Evolutionary conservation across 1,140 invertebrate genomes (phyloP).

Genomic region (Centruroides vittatus): DNA sequence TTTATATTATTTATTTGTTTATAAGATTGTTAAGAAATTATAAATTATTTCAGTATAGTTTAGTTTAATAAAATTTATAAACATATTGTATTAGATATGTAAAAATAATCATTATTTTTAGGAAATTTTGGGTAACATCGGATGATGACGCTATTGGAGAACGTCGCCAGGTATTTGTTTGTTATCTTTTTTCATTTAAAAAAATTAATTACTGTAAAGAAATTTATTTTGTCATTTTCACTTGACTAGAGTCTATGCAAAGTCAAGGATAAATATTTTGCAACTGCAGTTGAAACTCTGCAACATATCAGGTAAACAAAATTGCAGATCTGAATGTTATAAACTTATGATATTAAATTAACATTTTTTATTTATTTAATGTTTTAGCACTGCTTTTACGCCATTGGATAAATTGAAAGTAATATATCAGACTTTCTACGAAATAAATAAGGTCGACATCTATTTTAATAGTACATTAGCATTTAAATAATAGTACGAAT

Average conservation of each 20-base stretch:
- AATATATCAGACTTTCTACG: conserved; percentile 56
- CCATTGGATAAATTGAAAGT: conserved; percentile 62
- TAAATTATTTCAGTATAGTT: too few relatives aligned
- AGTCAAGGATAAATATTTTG: conserved; percentile 31
- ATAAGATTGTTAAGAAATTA: too few relatives aligned
- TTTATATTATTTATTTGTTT: too few relatives aligned
- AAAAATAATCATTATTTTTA: conserved; percentile 10
- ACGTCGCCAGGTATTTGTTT: not conserved
- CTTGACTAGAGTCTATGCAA: conserved; percentile 22
- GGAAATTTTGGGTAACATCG: conserved; percentile 21
- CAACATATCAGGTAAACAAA: conserved; percentile 42
- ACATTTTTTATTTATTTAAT: not conserved
- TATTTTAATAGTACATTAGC: too few relatives aligned
- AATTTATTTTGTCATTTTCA: conserved; percentile 2
- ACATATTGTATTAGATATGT: too few relatives aligned
- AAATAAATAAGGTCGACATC: conserved; percentile 48
- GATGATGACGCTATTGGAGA: too few relatives aligned
- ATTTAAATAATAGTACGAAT: not conserved
- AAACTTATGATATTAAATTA: not conserved
- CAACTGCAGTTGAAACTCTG: conserved; percentile 48
- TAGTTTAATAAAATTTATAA: too few relatives aligned
- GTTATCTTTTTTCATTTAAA: not conserved
- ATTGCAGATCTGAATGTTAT: too few relatives aligned
- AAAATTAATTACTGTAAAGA: too few relatives aligned
- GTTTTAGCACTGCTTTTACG: conserved; percentile 50